phyloP scores from a whole-genome alignment of 2,888 invertebrate genomes.

The Conomelus anceps region DNA sequence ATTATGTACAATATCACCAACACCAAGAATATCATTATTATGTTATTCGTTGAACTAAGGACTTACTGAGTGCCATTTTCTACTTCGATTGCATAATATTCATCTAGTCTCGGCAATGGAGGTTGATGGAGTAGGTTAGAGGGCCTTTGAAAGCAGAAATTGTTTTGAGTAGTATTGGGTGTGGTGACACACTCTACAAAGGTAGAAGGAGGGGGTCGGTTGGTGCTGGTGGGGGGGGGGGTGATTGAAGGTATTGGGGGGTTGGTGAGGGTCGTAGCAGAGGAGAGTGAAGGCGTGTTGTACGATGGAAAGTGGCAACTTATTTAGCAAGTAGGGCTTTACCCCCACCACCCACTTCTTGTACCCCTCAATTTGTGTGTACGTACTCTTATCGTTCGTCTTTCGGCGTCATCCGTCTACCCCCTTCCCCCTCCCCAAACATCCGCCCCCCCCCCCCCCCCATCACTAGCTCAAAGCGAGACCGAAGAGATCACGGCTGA shows the following conservation, averaged over 20 bases:
- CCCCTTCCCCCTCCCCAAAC: no score
- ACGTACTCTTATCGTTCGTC: background rate
- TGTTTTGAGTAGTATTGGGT: background rate
- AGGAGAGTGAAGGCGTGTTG: no score
- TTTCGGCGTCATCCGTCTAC: background rate
- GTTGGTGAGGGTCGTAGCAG: no score
- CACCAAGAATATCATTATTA: no score
- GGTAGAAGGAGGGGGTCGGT: background rate
- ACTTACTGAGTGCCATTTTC: background rate
- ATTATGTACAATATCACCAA: no score
- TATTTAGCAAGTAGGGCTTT: background rate
- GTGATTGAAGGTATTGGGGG: no score
- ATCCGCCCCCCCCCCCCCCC: background rate
- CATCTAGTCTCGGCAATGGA: background rate
- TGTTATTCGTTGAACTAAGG: background rate
- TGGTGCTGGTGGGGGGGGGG: no score
- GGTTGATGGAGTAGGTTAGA: background rate
- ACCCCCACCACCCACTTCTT: background rate
- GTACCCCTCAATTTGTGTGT: background rate
- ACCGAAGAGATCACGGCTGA: background rate
- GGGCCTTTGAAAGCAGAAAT: background rate
- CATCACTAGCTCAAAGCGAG: background rate
- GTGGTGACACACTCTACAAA: background rate
- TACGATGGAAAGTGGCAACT: background rate
- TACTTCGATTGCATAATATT: background rate